Conservation (phyloP, 2,888 invertebrate genomes). For the Drosophila formosana region DNA sequence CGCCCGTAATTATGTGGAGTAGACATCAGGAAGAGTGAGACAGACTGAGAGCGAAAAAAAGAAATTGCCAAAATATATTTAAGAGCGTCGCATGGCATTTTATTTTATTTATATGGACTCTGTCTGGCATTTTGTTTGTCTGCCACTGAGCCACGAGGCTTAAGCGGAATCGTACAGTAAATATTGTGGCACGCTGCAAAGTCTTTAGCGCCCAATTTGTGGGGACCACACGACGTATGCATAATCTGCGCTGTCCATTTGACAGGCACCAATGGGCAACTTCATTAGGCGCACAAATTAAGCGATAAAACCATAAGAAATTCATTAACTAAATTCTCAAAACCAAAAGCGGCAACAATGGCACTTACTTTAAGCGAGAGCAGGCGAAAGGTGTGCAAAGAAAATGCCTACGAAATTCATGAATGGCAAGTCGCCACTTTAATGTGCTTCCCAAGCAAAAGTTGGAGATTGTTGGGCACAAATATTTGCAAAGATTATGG, state of each 20-base stretch:
- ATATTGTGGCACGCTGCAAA: slow-evolving; percentile 52
- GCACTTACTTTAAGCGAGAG: slow-evolving; percentile 4
- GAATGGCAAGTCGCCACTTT: slow-evolving; percentile 4
- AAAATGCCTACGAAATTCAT: slow-evolving; percentile 29
- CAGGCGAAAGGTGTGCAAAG: slow-evolving; percentile 59
- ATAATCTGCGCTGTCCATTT: slow-evolving; percentile 57
- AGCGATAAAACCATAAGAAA: slow-evolving; percentile 73
- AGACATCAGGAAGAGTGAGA: slow-evolving; percentile 25
- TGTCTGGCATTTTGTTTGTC: slow-evolving; percentile 63
- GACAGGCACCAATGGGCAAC: slow-evolving; percentile 68
- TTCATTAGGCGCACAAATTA: slow-evolving; percentile 78
- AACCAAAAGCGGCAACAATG: slow-evolving; percentile 46
- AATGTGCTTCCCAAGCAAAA: slow-evolving; percentile 22
- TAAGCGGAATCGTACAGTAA: slow-evolving; percentile 32
- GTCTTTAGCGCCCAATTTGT: slow-evolving; percentile 45
- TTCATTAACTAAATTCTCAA: slow-evolving; percentile 75
- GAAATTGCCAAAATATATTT: slow-evolving; percentile 55
- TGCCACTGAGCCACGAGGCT: slow-evolving; percentile 33
- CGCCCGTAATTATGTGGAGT: slow-evolving; percentile 68
- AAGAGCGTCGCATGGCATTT: slow-evolving; percentile 57
- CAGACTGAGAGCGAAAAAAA: slow-evolving; percentile 15
- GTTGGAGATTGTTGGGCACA: slow-evolving; percentile 2
- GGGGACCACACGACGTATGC: slow-evolving; percentile 65
- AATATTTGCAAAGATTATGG: background rate
- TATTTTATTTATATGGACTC: slow-evolving; percentile 53